Evolutionary conservation across 2,888 invertebrate genomes (phyloP).

Genomic region (Spatulosminthurus flaviceps): DNA sequence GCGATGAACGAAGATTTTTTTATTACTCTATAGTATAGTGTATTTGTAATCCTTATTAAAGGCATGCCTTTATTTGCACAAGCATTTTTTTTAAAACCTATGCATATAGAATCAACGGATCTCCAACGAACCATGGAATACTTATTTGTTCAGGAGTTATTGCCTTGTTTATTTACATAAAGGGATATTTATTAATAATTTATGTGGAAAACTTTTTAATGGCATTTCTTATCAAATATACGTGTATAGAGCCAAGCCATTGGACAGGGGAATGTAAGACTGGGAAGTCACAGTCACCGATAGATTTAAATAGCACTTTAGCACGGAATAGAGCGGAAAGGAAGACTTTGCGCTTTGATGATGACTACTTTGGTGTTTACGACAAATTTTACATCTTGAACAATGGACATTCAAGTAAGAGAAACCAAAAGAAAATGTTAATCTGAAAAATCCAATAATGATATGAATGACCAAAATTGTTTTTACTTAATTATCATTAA

Average conservation of each 20-base stretch:
- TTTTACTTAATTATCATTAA: not conserved
- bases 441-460: too few species aligned
- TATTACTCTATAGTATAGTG: not conserved
- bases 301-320: conserved; percentile 51
- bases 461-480: too few species aligned
- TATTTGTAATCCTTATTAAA: not conserved
- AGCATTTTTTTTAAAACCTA: too few species aligned
- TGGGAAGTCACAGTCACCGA: conserved; percentile 51
- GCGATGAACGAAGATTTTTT: not conserved
- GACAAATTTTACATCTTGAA: conserved; percentile 56
- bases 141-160: too few species aligned
- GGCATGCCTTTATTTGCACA: too few species aligned
- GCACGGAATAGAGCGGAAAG: conserved; percentile 41
- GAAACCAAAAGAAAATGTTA: too few species aligned
- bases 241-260: conserved; percentile 42
- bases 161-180: too few species aligned
- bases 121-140: too few species aligned
- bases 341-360: conserved; percentile 54
- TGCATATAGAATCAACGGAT: too few species aligned
- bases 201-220: too few species aligned
- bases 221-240: not conserved
- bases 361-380: conserved; percentile 52
- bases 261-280: conserved; percentile 51
- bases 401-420: conserved; percentile 62
- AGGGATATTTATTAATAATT: too few species aligned